Base-by-base conservation (phyloP, 2,797 vertebrate species). In the Mareca penelope region DNA sequence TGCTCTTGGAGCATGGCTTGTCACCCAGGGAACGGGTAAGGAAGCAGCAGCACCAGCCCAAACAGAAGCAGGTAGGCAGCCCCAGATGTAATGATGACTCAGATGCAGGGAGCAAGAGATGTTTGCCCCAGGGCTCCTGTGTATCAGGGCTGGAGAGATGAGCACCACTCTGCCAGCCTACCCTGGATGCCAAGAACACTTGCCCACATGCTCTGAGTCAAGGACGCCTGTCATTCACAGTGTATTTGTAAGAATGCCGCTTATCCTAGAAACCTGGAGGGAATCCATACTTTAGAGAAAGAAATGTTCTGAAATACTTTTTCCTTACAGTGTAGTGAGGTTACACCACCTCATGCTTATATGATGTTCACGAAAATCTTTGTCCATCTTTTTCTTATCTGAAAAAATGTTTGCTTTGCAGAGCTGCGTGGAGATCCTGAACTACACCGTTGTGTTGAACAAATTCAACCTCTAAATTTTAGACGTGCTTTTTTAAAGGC, bases 21-120 rank as follows among this genome's bases (percentile, higher is more conserved):
- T 37, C 1, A 4, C 4, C 0, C 9, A 35, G n/a, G 35, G 29
- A 55, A 19, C 0, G 2, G 35, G 33, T 23, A n/a, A 42, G 42
- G 16, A 40, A 65, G 29, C 42, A 33, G 31, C 5, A 21, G 12
- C 55, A 73, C 5, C 1, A 8, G 12, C 17, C 56, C n/a, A 7
- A 78, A 26, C 15, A 24, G 0, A 1, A 56, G 55, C 35, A 76
- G 46, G 35, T 37, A 57, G 53, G 42, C 29, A 61, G 61, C 18
- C 33, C 37, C 22, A 14, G 31, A 5, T 21, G 15, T 12, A 42
- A n/a, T 2, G 37, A 31, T 40, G 52, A 35, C 23, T 50, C 0
- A 0, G 29, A 5, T 12, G 23, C 23, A 33, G 55, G 35, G 37
- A 69, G 37, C 16, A 85, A 85, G 48, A 80, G 88, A 50, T 50